phyloP scores from a whole-genome alignment of 2,797 vertebrate species.

The Lophius americanus region DNA sequence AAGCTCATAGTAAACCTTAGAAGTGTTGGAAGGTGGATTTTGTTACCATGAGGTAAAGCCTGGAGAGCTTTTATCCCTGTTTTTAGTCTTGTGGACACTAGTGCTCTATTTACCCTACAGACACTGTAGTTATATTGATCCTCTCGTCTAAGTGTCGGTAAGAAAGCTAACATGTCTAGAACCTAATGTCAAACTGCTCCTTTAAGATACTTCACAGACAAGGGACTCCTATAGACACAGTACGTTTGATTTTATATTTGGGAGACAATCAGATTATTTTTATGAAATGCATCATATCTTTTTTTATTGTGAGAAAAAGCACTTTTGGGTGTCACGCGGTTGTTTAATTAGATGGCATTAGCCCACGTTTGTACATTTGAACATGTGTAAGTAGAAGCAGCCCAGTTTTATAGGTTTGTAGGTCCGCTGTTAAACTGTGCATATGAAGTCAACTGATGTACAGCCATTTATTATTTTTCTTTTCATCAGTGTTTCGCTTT shows the following conservation, averaged over 20 bases:
- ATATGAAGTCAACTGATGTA: slow-evolving; percentile 41
- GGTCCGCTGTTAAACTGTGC: slow-evolving; percentile 36
- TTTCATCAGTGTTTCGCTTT: slow-evolving; percentile 6
- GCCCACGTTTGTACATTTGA: slow-evolving; percentile 25
- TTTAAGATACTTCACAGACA: slow-evolving; percentile 11
- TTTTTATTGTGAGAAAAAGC: slow-evolving; percentile 43
- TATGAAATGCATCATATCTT: slow-evolving; percentile 41
- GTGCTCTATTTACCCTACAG: background rate
- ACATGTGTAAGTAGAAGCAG: slow-evolving; percentile 35
- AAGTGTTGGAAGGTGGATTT: background rate
- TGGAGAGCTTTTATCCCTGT: background rate
- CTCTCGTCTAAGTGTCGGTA: background rate
- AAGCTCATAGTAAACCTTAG: background rate
- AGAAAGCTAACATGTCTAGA: slow-evolving; percentile 8
- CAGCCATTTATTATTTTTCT: slow-evolving; percentile 51
- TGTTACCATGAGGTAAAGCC: background rate
- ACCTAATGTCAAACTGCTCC: slow-evolving; percentile 15
- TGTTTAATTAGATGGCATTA: slow-evolving; percentile 32
- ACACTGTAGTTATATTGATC: background rate
- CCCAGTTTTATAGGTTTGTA: slow-evolving; percentile 39
- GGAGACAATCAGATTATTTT: slow-evolving; percentile 69
- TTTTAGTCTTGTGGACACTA: slow-evolving; percentile 12
- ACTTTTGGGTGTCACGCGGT: slow-evolving; percentile 49
- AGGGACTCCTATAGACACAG: slow-evolving; percentile 23
- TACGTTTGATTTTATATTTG: slow-evolving; percentile 50